Evolutionary conservation across 2,113 vertebrate genomes (phyloP).

Genomic region (Festucalex cinctus): DNA sequence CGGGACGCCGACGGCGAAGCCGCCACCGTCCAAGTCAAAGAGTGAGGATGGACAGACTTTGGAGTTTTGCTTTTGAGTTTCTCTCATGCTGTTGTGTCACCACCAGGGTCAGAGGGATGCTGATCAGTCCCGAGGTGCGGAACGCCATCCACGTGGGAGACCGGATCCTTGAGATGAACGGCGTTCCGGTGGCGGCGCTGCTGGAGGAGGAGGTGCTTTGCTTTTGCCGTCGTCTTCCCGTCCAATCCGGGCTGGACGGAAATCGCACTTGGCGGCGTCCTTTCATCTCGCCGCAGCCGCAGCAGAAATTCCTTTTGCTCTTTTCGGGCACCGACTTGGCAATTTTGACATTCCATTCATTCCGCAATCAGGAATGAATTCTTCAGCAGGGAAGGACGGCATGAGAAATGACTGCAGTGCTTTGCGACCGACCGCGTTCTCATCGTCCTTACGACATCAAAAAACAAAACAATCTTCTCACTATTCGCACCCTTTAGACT

Average conservation of each 20-base stretch:
- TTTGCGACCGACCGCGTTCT: slow-evolving; percentile 18
- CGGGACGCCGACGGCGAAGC: slow-evolving; percentile 77
- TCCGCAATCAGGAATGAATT: slow-evolving; percentile 40
- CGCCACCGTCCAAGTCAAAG: slow-evolving; percentile 90
- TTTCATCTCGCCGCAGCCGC: neutral
- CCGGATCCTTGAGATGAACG: slow-evolving; percentile 94
- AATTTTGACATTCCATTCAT: slow-evolving; percentile 41
- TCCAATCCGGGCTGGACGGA: neutral
- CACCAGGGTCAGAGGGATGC: slow-evolving; percentile 85
- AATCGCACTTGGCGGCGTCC: neutral
- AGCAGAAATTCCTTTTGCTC: slow-evolving; percentile 6
- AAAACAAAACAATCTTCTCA: neutral
- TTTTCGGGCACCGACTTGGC: slow-evolving; percentile 15
- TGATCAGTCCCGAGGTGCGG: slow-evolving; percentile 88
- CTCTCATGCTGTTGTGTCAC: slow-evolving; percentile 19
- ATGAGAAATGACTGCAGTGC: slow-evolving; percentile 32
- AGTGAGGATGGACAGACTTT: no score
- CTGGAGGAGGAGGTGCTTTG: slow-evolving; percentile 82
- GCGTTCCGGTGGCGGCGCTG: slow-evolving; percentile 81
- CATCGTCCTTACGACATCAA: neutral
- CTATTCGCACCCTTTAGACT: no score
- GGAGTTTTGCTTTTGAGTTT: no score
- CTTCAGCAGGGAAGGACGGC: slow-evolving; percentile 37
- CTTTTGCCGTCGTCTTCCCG: neutral
- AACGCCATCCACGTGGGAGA: slow-evolving; percentile 93